phyloP scores from a whole-genome alignment of 2,888 invertebrate species.

The Eristalis arbustorum region DNA sequence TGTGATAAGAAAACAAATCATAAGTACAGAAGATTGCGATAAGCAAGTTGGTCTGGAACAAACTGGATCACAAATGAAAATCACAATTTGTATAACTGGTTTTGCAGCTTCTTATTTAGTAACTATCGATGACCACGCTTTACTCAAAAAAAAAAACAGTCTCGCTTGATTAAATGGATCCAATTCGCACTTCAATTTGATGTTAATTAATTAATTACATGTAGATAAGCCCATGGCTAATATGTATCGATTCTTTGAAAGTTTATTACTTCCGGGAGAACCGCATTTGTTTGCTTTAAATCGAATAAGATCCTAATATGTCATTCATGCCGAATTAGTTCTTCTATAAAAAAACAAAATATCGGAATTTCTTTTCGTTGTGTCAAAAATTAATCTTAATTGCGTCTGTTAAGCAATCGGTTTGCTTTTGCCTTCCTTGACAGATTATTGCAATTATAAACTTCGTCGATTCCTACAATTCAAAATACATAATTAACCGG shows the following conservation, averaged over 20 bases:
- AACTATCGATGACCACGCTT: neutral
- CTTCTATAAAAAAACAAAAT: neutral
- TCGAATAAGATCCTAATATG: neutral
- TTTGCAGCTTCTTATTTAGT: neutral
- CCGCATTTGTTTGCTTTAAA: neutral
- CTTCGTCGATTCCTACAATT: neutral
- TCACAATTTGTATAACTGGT: constrained; percentile 24
- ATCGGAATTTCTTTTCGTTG: neutral
- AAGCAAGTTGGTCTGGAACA: constrained; percentile 14
- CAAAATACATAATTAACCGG: neutral
- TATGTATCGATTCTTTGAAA: neutral
- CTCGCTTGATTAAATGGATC: neutral
- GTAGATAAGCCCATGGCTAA: neutral
- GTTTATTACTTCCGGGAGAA: neutral
- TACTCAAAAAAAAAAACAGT: neutral
- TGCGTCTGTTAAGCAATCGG: neutral
- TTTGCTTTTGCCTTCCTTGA: neutral
- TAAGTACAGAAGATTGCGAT: neutral
- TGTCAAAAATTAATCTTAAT: neutral
- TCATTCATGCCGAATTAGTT: neutral
- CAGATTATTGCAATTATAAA: neutral
- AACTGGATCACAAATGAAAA: constrained; percentile 20
- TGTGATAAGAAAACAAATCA: constrained; percentile 2
- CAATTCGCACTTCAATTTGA: neutral
- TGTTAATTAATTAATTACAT: neutral